Evolutionary conservation across 2,797 vertebrate species (phyloP).

Genomic region (Adelosebastes latens): DNA sequence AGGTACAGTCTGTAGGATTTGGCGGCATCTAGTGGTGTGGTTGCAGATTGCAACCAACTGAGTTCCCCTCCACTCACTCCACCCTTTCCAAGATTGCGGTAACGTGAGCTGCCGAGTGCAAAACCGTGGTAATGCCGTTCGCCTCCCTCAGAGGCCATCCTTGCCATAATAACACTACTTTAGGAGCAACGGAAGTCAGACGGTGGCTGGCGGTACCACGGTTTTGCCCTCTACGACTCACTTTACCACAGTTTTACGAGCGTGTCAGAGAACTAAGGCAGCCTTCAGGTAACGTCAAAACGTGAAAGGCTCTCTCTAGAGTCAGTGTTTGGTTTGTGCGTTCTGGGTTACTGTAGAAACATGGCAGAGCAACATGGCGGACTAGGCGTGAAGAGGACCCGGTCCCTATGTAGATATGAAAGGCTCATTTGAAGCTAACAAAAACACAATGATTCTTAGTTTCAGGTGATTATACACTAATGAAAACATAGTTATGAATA

Average conservation of each 20-base stretch:
- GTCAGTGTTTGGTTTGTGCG: not conserved
- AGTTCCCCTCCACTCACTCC: not conserved
- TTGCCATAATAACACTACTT: no score
- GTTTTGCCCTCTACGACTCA: rapidly evolving
- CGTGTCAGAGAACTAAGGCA: no score
- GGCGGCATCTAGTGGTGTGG: not conserved
- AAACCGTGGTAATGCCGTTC: no score
- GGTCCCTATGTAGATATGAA: not conserved
- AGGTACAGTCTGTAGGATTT: not conserved
- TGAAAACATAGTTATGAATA: no score
- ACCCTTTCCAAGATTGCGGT: not conserved
- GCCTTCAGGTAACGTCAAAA: no score
- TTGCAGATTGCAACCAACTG: not conserved
- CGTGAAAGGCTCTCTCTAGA: not conserved
- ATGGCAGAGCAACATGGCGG: no score
- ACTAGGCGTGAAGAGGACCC: not conserved
- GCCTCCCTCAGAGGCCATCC: rapidly evolving
- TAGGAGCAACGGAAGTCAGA: no score
- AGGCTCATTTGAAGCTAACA: not conserved
- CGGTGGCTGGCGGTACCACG: no score
- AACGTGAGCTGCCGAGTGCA: not conserved
- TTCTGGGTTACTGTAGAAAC: no score
- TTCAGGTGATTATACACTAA: not conserved
- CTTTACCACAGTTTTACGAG: no score
- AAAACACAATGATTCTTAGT: not conserved